A percentile compares a stretch with the other conserved stretches of the same genome.
phyloP scores from a whole-genome alignment of 2,888 invertebrate genomes.

The Aphrophora alni region DNA sequence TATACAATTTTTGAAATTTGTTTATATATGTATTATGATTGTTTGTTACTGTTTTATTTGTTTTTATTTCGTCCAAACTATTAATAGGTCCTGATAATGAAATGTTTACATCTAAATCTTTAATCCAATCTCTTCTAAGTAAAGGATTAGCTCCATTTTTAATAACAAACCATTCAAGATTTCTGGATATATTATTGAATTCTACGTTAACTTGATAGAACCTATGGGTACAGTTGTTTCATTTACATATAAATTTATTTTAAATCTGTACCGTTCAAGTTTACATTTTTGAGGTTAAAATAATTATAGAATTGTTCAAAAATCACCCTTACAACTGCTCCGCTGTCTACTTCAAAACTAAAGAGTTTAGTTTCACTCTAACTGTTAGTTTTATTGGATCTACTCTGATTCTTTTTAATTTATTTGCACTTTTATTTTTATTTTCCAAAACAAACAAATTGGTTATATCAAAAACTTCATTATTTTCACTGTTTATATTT shows the following conservation, averaged over 20 bases:
- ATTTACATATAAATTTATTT: constrained; percentile 6
- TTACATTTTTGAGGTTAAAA: neutral
- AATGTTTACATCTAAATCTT: neutral
- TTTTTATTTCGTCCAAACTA: neutral
- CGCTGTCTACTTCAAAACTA: constrained; percentile 22
- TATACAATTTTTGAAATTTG: neutral
- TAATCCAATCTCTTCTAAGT: constrained; percentile 28
- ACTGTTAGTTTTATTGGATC: neutral
- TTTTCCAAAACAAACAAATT: too few species aligned
- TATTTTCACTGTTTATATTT: too few species aligned
- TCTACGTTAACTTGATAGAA: constrained; percentile 7
- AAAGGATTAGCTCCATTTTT: constrained; percentile 26
- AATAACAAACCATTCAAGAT: constrained; percentile 28
- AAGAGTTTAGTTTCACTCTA: neutral
- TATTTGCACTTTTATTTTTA: neutral
- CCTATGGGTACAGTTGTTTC: constrained; percentile 18
- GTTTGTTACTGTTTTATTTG: neutral
- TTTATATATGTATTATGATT: too few species aligned
- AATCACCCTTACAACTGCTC: neutral
- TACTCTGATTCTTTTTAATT: neutral
- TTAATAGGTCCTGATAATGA: neutral
- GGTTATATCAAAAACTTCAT: too few species aligned
- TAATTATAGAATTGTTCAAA: neutral
- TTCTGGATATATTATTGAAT: neutral
- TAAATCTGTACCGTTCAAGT: neutral